Conservation (phyloP, 1,140 invertebrate species). For the Colletes gigas region DNA sequence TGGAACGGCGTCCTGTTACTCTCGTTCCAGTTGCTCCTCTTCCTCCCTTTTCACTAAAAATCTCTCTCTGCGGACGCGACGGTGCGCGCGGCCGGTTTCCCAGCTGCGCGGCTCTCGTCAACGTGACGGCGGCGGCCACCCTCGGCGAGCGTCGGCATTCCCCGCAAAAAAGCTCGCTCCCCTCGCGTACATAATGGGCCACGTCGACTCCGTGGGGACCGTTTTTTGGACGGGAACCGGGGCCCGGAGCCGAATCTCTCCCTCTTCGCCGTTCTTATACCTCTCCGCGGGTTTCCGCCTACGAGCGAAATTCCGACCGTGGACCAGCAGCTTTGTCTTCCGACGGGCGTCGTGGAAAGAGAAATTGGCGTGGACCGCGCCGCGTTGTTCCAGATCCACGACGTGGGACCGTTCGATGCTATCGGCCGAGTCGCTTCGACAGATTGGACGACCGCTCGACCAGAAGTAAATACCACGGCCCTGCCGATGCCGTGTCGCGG, state of each 20-base stretch:
- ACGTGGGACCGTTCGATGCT: slow-evolving; percentile 42
- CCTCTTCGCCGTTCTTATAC: slow-evolving; percentile 24
- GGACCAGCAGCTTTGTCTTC: slow-evolving; percentile 41
- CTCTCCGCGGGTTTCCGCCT: slow-evolving; percentile 57
- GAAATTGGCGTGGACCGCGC: slow-evolving; percentile 42
- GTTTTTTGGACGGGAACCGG: slow-evolving; percentile 44
- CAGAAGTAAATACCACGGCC: slow-evolving; percentile 6
- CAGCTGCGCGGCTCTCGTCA: slow-evolving; percentile 79
- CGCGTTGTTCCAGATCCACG: slow-evolving; percentile 32
- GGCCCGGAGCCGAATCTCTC: slow-evolving; percentile 15
- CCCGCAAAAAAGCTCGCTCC: slow-evolving; percentile 66
- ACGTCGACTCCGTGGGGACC: slow-evolving; percentile 51
- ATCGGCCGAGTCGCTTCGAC: slow-evolving; percentile 31
- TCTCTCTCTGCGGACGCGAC: slow-evolving; percentile 18
- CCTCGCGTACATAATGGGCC: slow-evolving; percentile 62
- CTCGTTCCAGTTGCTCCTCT: slow-evolving; percentile 49
- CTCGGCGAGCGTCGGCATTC: slow-evolving; percentile 70
- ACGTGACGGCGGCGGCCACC: slow-evolving; percentile 77
- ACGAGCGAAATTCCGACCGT: slow-evolving; percentile 54
- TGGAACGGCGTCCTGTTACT: slow-evolving; percentile 6
- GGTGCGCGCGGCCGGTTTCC: slow-evolving; percentile 69
- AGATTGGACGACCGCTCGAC: slow-evolving; percentile 36
- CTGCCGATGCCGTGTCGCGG: slow-evolving; percentile 14
- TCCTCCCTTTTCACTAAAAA: slow-evolving; percentile 42
- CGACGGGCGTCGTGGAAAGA: slow-evolving; percentile 21